A percentile compares a stretch with the other conserved stretches of the same genome.
Conservation (phyloP, 2,888 invertebrate species). For the Andricus curvator region DNA sequence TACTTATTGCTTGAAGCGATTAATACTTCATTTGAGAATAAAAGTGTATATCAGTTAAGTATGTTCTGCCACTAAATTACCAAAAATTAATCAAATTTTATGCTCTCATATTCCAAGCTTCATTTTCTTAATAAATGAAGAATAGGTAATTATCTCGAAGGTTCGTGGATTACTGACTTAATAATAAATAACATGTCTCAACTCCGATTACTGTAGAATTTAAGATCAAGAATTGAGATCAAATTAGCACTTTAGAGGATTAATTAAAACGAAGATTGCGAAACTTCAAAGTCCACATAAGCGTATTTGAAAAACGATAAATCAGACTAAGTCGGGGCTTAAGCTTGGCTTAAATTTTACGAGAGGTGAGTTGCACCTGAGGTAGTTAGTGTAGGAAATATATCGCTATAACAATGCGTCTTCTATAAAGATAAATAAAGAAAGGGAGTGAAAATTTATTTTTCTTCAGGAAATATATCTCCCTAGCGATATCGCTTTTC, state of each 20-base stretch:
- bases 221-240: constrained; percentile 46
- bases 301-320: constrained; percentile 41
- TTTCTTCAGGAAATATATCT: constrained; percentile 11
- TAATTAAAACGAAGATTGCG: constrained; percentile 31
- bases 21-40: not conserved
- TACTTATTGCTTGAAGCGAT: not conserved
- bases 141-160: too few relatives aligned
- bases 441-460: constrained; percentile 22
- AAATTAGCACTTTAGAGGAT: constrained; percentile 46
- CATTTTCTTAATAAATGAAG: not conserved
- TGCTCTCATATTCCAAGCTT: not conserved
- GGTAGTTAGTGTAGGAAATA: constrained; percentile 25
- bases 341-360: constrained; percentile 33
- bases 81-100: not conserved
- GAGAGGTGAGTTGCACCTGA: constrained; percentile 35
- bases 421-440: constrained; percentile 15
- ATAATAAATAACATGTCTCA: not conserved
- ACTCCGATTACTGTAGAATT: not conserved
- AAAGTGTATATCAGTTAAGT: not conserved
- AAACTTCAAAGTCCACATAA: constrained; percentile 17
- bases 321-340: constrained; percentile 26
- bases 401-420: constrained; percentile 32
- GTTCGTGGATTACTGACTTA: too few relatives aligned
- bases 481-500: constrained; percentile 15
- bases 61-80: too few relatives aligned